Evolutionary conservation across 2,888 invertebrate genomes (phyloP).

Genomic region (Drosophila multiciliata): DNA sequence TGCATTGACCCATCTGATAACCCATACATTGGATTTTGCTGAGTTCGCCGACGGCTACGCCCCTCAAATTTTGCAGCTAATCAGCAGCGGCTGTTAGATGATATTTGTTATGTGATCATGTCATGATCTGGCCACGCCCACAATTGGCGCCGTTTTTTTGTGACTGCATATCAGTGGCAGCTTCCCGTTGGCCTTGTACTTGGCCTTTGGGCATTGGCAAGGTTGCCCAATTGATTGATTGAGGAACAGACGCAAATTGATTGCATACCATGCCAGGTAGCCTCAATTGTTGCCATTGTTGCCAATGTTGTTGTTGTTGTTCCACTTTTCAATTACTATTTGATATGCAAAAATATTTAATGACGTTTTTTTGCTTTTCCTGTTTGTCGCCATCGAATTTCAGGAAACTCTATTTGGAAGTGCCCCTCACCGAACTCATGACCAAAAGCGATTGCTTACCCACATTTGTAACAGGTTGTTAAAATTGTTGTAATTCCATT

Average conservation of each 20-base stretch:
- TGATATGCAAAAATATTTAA: slow-evolving; percentile 71
- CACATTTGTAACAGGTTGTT: slow-evolving; percentile 52
- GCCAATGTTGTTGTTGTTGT: slow-evolving; percentile 1
- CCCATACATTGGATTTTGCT: slow-evolving; percentile 26
- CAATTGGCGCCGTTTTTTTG: slow-evolving; percentile 61
- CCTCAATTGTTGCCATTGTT: neutral
- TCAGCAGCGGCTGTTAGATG: slow-evolving; percentile 48
- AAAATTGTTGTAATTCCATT: slow-evolving; percentile 25
- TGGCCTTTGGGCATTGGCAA: slow-evolving; percentile 53
- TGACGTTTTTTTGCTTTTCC: slow-evolving; percentile 19
- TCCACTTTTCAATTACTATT: slow-evolving; percentile 18
- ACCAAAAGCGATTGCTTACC: slow-evolving; percentile 21
- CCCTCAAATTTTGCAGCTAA: slow-evolving; percentile 51
- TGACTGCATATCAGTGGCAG: neutral
- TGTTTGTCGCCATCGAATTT: slow-evolving; percentile 13
- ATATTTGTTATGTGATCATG: slow-evolving; percentile 7
- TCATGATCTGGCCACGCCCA: slow-evolving; percentile 56
- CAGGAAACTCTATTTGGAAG: slow-evolving; percentile 38
- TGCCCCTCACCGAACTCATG: neutral
- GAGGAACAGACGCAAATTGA: slow-evolving; percentile 45
- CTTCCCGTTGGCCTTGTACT: slow-evolving; percentile 39
- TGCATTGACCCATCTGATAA: slow-evolving; percentile 41
- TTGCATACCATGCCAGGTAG: slow-evolving; percentile 46
- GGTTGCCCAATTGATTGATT: slow-evolving; percentile 65
- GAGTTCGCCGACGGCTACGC: slow-evolving; percentile 49